Conservation (phyloP, 2,113 vertebrate genomes). For the Tenebrosternarchus preto region DNA sequence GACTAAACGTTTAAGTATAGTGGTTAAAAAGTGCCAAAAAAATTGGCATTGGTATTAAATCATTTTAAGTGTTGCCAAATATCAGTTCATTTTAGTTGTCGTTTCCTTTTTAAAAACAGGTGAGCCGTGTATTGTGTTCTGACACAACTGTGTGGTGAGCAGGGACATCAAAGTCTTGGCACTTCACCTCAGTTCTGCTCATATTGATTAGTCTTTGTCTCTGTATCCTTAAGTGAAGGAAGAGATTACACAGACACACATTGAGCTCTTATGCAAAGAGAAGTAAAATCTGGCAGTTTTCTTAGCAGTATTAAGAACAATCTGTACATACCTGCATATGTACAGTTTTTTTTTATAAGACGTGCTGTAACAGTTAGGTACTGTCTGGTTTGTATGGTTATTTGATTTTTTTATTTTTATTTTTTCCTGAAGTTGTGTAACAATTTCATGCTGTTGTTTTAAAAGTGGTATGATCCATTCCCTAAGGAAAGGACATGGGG, state of each 20-base stretch:
- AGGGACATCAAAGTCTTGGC: conserved; percentile 64
- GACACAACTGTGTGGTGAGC: conserved; percentile 66
- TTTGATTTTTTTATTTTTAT: conserved; percentile 59
- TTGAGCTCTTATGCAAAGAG: conserved; percentile 14
- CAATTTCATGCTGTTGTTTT: conserved; percentile 55
- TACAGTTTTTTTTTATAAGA: conserved; percentile 67
- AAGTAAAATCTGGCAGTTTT: conserved; percentile 50
- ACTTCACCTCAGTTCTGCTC: conserved; percentile 51
- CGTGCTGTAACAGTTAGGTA: conserved; percentile 65
- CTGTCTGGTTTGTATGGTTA: conserved; percentile 58
- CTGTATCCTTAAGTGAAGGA: neutral
- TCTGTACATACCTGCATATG: conserved; percentile 60
- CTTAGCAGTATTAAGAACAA: conserved; percentile 72
- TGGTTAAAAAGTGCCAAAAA: conserved; percentile 37
- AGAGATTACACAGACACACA: neutral
- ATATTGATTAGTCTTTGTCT: conserved; percentile 1
- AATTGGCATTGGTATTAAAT: conserved; percentile 16
- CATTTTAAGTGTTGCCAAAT: conserved; percentile 52
- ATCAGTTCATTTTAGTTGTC: conserved; percentile 52
- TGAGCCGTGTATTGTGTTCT: conserved; percentile 61
- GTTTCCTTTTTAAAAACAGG: conserved; percentile 59
- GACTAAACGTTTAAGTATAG: conserved; percentile 18
- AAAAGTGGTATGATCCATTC: conserved; percentile 53
- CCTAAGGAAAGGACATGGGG: conserved; percentile 47
- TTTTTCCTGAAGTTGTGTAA: conserved; percentile 66